Base-by-base conservation (phyloP, 2,888 invertebrate genomes). In the Adineta ricciae region DNA sequence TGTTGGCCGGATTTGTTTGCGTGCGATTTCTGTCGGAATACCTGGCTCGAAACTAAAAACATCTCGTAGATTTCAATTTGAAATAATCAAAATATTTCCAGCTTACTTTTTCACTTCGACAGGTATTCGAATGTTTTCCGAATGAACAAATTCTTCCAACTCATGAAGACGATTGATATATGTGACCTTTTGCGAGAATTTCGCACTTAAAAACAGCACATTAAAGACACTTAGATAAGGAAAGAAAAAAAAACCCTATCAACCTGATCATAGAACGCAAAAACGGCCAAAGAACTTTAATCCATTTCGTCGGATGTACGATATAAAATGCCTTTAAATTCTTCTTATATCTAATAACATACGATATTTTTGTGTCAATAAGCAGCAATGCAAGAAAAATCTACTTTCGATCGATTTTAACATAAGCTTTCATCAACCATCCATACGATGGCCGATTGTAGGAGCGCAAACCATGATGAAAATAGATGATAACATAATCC, bases 401-500 rank as follows among this genome's bases (percentile, higher is more conserved):
- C 88, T 87, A 92, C 92, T 97, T 97, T 88, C 99, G 93, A 92
- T 99, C 98, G 88, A 99, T 95, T 56, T 96, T 95, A 90, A 94
- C 95, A 91, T 98, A 99, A 0, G 97, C 97, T 91, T 96, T 95
- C 93, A 97, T 94, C 85, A 99, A 92, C 95, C 98, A 99, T 54
- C 95, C 94, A 0, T 97, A 92, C 0, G 97, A 94, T 0, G 98
- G 99, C 90, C 97, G 98, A 91, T 97, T 99, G 91, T 94, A 94
- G 89, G 96, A 96, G 83, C 94, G 94, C 83, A 99, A 93, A 24
- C 99, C 99, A 91, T 95, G 95, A 91, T 99, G 99, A 90, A 99
- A 97, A 91, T 99, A 99, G 5, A 99, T 95, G 86, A 99, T 93
- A 88, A 95, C 96, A 91, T 99, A 99, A 91, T 99, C 99, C 91